phyloP scores from a whole-genome alignment of 1,140 invertebrate genomes.

The Littorina saxatilis region DNA sequence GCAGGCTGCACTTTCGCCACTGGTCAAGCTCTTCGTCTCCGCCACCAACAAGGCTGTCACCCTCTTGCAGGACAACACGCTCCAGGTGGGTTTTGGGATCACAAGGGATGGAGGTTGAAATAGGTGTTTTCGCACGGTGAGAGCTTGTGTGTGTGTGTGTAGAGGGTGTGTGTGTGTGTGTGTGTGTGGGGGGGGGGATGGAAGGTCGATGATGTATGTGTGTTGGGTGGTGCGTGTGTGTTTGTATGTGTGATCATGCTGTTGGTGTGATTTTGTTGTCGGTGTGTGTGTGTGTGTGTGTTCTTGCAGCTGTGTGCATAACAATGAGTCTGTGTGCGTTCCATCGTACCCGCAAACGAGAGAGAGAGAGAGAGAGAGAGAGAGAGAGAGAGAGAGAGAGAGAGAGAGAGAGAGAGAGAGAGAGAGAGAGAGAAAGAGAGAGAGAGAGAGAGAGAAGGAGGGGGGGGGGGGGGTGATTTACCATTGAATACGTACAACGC shows the following conservation, averaged over 20 bases:
- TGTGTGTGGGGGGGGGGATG: not conserved
- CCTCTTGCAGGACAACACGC: constrained; percentile 59
- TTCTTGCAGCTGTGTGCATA: too few relatives aligned
- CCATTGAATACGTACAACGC: too few relatives aligned
- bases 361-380: constrained; percentile 36
- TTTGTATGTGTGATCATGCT: not conserved
- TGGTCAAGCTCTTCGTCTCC: constrained; percentile 60
- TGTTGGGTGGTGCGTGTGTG: not conserved
- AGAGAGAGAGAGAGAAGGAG: too few relatives aligned
- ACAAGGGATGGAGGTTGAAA: too few relatives aligned
- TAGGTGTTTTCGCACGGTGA: not conserved
- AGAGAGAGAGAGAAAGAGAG: too few relatives aligned
- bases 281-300: too few relatives aligned
- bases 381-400: constrained; percentile 16
- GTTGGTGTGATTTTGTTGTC: too few relatives aligned
- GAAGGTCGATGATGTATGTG: constrained; percentile 32
- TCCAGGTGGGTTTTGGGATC: constrained; percentile 47
- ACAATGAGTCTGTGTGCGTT: too few relatives aligned
- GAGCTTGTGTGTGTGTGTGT: not conserved
- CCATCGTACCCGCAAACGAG: too few relatives aligned
- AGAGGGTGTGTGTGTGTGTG: not conserved
- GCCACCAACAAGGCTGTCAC: constrained; percentile 64
- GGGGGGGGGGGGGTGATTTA: too few relatives aligned
- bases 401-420: constrained; percentile 14
- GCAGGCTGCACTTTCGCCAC: constrained; percentile 55